Percentiles rank a stretch among this genome's conserved stretches.
phyloP scores from a whole-genome alignment of 2,113 vertebrate genomes.

The Sarotherodon lohbergeri region DNA sequence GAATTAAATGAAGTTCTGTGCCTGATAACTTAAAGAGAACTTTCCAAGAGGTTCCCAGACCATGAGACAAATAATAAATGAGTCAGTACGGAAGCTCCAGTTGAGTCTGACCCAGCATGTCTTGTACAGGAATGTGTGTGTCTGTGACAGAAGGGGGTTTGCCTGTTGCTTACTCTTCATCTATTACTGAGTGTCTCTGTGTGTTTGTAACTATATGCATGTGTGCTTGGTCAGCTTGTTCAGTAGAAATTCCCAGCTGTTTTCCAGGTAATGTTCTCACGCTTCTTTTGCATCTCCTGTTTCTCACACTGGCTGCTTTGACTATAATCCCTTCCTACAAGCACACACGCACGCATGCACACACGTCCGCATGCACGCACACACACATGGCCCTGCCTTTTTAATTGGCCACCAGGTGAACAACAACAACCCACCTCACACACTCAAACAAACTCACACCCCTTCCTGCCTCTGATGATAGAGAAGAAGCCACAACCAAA shows the following conservation, averaged over 20 bases:
- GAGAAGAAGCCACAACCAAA: conserved; percentile 33
- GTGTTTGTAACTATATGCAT: not conserved
- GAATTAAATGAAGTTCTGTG: not conserved
- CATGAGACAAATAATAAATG: not conserved
- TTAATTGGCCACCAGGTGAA: conserved; percentile 32
- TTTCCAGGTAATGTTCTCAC: conserved; percentile 66
- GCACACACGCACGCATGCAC: conserved; percentile 5
- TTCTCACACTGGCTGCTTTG: conserved; percentile 51
- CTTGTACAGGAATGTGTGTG: conserved; percentile 17
- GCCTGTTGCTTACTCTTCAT: not conserved
- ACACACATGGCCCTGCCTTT: not conserved
- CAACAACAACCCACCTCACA: conserved; percentile 37
- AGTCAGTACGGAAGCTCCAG: conserved; percentile 11
- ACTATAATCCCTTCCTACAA: conserved; percentile 40
- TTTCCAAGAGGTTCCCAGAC: not conserved
- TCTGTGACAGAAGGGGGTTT: not conserved
- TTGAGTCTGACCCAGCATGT: conserved; percentile 21
- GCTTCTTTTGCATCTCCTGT: conserved; percentile 54
- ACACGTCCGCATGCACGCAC: not conserved
- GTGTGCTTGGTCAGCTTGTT: conserved; percentile 31
- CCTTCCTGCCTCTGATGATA: conserved; percentile 46
- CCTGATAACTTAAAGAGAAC: not conserved
- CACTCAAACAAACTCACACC: conserved; percentile 11
- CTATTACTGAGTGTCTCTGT: not conserved
- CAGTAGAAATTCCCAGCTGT: conserved; percentile 55